These are phyloP conservation scores for Lithophane socia DNA, from an alignment of 2,888 invertebrate species.

Conservation along the genomic window DNA sequence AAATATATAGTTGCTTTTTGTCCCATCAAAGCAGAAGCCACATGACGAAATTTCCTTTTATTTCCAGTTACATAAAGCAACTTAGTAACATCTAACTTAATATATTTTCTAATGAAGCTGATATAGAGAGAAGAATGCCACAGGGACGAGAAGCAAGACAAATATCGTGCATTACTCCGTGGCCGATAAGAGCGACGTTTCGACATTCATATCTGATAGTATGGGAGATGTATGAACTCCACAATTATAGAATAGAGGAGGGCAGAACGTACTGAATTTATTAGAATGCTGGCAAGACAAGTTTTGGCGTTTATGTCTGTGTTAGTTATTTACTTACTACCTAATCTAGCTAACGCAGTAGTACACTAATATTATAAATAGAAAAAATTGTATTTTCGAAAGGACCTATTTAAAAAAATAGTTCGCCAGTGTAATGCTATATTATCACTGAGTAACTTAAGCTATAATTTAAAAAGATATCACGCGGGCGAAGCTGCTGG, in stretches of 20 bases:
- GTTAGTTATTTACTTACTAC: neutral
- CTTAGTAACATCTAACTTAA: constrained; percentile 37
- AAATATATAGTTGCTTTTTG: neutral
- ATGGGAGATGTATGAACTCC: constrained; percentile 75
- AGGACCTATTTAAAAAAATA: too few relatives aligned
- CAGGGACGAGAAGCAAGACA: constrained; percentile 79
- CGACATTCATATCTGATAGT: constrained; percentile 82
- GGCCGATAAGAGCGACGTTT: constrained; percentile 82
- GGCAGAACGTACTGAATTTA: constrained; percentile 36
- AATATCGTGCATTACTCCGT: constrained; percentile 83
- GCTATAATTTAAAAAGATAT: too few relatives aligned
- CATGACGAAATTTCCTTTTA: neutral
- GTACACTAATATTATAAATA: too few relatives aligned
- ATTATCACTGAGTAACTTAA: too few relatives aligned
- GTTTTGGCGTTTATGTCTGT: neutral
- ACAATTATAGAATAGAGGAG: constrained; percentile 53
- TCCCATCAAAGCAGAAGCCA: neutral
- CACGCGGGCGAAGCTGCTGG: too few relatives aligned
- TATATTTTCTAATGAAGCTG: constrained; percentile 70
- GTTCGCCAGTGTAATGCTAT: too few relatives aligned
- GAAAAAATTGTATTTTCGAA: too few relatives aligned
- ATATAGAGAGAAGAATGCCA: constrained; percentile 81
- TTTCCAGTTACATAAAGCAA: constrained; percentile 6
- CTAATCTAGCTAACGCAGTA: neutral
- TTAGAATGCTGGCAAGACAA: neutral